Evolutionary conservation across 2,888 invertebrate genomes (phyloP).

Genomic region (Allacma fusca): DNA sequence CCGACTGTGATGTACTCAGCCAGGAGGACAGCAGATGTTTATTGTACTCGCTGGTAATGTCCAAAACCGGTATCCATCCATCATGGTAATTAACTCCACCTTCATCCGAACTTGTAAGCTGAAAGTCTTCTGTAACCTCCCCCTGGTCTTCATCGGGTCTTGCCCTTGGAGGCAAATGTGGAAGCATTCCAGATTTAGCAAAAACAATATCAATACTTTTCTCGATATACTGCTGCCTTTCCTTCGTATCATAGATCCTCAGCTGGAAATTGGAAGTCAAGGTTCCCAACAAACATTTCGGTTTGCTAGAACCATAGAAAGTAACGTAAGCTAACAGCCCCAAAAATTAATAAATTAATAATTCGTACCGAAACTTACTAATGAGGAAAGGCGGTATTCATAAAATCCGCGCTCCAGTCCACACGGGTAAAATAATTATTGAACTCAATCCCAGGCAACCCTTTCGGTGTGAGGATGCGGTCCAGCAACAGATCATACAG

Average conservation of each 20-base stretch:
- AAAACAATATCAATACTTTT: not conserved
- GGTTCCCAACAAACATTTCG: slow-evolving; percentile 39
- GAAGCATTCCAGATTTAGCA: not conserved
- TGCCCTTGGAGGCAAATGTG: not conserved
- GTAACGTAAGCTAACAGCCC: not conserved
- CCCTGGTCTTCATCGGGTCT: too few relatives aligned
- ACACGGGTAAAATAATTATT: slow-evolving; percentile 36
- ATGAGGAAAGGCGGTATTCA: slow-evolving; percentile 29
- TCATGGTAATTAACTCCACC: slow-evolving; percentile 21
- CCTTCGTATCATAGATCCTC: slow-evolving; percentile 37
- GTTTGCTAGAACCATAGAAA: slow-evolving; percentile 40
- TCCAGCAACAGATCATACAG: slow-evolving; percentile 41
- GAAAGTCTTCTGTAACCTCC: too few relatives aligned
- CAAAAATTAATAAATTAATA: too few relatives aligned
- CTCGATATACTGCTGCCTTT: not conserved
- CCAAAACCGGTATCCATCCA: slow-evolving; percentile 33
- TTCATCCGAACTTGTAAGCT: not conserved
- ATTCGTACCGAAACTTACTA: too few relatives aligned
- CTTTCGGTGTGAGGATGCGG: slow-evolving; percentile 41
- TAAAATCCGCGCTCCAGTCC: slow-evolving; percentile 30
- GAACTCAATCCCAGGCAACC: slow-evolving; percentile 40
- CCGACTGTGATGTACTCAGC: not conserved
- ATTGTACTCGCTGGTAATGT: slow-evolving; percentile 31
- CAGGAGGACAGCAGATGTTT: not conserved
- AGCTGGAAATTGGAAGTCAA: slow-evolving; percentile 44